phyloP scores from a whole-genome alignment of 2,888 invertebrate genomes.

The Dolichomitus sp. region DNA sequence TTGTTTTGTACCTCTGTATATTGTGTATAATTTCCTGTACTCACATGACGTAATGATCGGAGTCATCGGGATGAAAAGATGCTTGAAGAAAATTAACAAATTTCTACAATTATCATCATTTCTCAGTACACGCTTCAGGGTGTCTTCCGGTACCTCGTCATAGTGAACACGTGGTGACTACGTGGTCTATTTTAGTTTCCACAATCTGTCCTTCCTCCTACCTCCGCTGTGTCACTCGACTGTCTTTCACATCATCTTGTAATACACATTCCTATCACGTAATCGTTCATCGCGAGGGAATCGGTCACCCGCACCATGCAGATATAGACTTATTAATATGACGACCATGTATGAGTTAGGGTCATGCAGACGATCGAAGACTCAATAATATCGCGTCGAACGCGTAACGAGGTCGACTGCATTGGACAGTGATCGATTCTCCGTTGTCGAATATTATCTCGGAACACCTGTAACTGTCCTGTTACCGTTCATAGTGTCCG shows the following conservation, averaged over 20 bases:
- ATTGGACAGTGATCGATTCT: constrained; percentile 9
- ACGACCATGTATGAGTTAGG: neutral
- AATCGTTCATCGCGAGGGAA: constrained; percentile 40
- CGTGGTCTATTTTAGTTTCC: constrained; percentile 37
- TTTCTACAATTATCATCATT: constrained; percentile 44
- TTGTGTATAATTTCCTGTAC: constrained; percentile 61
- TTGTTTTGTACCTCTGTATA: constrained; percentile 39
- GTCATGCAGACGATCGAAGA: constrained; percentile 7
- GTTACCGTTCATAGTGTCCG: neutral
- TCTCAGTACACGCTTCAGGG: neutral
- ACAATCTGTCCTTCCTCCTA: constrained; percentile 51
- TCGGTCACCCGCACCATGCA: constrained; percentile 27
- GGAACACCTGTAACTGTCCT: constrained; percentile 7
- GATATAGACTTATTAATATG: constrained; percentile 36
- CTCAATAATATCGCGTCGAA: neutral
- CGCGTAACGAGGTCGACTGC: neutral
- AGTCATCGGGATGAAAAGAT: constrained; percentile 53
- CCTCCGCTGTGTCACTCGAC: constrained; percentile 55
- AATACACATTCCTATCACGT: constrained; percentile 38
- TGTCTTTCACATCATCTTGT: constrained; percentile 61
- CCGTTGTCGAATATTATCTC: constrained; percentile 13
- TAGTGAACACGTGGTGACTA: constrained; percentile 12
- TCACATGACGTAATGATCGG: constrained; percentile 59
- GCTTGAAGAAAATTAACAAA: constrained; percentile 68
- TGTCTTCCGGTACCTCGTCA: constrained; percentile 23